Evolutionary conservation across 2,888 invertebrate species (phyloP).

Genomic region (Morpho deidamia): DNA sequence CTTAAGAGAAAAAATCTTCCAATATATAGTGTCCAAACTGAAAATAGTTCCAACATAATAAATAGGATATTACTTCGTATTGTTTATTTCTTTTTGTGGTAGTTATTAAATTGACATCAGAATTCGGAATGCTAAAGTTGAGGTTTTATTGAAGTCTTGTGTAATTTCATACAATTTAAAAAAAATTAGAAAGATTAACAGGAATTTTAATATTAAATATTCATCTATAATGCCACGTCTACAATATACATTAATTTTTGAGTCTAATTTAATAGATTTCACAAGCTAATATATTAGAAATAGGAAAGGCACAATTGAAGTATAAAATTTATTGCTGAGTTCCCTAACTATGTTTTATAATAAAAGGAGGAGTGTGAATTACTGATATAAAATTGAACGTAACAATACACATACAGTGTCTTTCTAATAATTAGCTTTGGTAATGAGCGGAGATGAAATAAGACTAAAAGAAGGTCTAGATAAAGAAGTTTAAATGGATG

Average conservation of each 20-base stretch:
- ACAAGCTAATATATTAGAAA: conserved; percentile 75
- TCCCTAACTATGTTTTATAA: conserved; percentile 58
- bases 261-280: conserved; percentile 61
- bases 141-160: conserved; percentile 2
- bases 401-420: conserved; percentile 9
- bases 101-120: conserved; percentile 3
- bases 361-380: conserved; percentile 38
- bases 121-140: conserved; percentile 13
- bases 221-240: conserved; percentile 46
- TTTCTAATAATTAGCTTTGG: conserved; percentile 3
- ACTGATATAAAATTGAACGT: conserved; percentile 17
- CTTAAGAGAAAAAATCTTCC: too few relatives aligned
- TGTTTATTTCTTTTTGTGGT: not conserved
- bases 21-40: too few relatives aligned
- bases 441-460: conserved; percentile 9
- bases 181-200: conserved; percentile 16
- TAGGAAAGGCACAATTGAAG: conserved; percentile 79
- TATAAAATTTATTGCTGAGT: conserved; percentile 78
- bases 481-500: conserved; percentile 2
- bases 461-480: conserved; percentile 1
- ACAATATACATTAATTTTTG: conserved; percentile 64
- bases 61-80: not conserved
- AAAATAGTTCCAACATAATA: too few relatives aligned
- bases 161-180: conserved; percentile 12
- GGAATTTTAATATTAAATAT: conserved; percentile 42